Evolutionary conservation across 2,888 invertebrate genomes (phyloP).

Genomic region (Erannis defoliaria): DNA sequence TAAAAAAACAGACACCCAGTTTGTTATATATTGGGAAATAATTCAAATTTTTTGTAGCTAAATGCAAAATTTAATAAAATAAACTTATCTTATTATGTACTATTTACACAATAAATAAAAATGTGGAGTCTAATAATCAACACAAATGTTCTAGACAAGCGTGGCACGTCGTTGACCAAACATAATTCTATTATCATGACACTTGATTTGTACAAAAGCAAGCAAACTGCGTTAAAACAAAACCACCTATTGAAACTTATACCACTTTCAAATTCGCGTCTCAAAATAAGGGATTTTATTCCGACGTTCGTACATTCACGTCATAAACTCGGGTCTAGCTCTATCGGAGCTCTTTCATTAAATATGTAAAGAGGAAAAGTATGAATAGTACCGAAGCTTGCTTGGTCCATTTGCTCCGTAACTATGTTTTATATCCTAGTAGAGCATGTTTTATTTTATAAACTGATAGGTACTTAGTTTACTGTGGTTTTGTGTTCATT

Average conservation of each 20-base stretch:
- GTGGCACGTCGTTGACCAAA: too few species aligned
- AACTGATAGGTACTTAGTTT: constrained; percentile 7
- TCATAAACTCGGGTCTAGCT: constrained; percentile 19
- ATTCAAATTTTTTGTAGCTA: too few species aligned
- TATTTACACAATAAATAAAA: too few species aligned
- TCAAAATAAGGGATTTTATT: constrained; percentile 9
- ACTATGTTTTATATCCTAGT: constrained; percentile 27
- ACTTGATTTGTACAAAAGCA: not conserved
- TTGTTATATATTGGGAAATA: too few species aligned
- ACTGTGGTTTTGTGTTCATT: not conserved
- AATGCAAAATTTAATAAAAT: too few species aligned
- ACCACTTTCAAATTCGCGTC: not conserved
- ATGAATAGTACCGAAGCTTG: constrained; percentile 34
- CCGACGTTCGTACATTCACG: constrained; percentile 7
- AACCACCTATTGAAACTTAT: not conserved
- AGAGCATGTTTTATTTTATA: constrained; percentile 17
- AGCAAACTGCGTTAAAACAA: not conserved
- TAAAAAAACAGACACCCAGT: too few species aligned
- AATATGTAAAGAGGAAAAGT: constrained; percentile 35
- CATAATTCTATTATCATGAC: too few species aligned
- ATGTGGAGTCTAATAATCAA: too few species aligned
- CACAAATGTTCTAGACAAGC: too few species aligned
- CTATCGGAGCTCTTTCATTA: constrained; percentile 36
- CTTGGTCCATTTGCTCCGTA: constrained; percentile 30
- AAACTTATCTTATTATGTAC: too few species aligned